Conservation (phyloP, 2,797 vertebrate genomes). For the Gymnoscopelus braueri region DNA sequence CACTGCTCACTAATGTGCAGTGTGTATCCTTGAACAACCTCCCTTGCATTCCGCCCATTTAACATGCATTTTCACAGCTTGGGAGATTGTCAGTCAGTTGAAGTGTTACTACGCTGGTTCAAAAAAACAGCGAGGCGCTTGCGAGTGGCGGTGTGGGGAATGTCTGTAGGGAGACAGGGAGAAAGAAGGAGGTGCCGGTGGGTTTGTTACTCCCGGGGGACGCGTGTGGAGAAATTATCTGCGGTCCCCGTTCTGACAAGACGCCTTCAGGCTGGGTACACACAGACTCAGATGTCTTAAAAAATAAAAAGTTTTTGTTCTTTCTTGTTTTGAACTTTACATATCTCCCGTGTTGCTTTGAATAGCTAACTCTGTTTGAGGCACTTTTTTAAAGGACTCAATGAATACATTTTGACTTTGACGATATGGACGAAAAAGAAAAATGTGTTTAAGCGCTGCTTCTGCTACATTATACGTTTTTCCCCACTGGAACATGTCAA, state of each 20-base stretch:
- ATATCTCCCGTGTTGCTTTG: too few relatives aligned
- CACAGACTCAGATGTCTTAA: conserved; percentile 24
- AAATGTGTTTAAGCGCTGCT: too few relatives aligned
- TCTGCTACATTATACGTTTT: too few relatives aligned
- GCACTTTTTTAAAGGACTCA: too few relatives aligned
- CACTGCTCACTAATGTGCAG: not conserved
- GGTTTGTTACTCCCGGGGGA: conserved; percentile 56
- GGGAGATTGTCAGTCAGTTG: conserved; percentile 64
- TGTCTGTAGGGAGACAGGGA: conserved; percentile 44
- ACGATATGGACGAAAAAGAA: too few relatives aligned
- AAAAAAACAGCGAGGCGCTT: conserved; percentile 59
- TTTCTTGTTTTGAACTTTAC: not conserved
- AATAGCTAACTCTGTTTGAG: too few relatives aligned
- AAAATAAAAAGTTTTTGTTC: conserved; percentile 30
- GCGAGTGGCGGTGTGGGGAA: conserved; percentile 33
- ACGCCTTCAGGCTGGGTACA: conserved; percentile 6
- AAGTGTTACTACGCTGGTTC: conserved; percentile 68
- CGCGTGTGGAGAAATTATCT: conserved; percentile 40
- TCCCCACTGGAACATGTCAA: too few relatives aligned
- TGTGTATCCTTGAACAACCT: conserved; percentile 34
- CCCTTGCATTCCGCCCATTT: conserved; percentile 50
- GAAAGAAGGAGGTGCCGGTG: conserved; percentile 45
- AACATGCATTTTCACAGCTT: conserved; percentile 46
- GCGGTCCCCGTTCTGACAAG: conserved; percentile 27
- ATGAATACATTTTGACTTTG: too few relatives aligned